phyloP scores from a whole-genome alignment of 2,113 vertebrate genomes.

The Ochotona curzoniae region DNA sequence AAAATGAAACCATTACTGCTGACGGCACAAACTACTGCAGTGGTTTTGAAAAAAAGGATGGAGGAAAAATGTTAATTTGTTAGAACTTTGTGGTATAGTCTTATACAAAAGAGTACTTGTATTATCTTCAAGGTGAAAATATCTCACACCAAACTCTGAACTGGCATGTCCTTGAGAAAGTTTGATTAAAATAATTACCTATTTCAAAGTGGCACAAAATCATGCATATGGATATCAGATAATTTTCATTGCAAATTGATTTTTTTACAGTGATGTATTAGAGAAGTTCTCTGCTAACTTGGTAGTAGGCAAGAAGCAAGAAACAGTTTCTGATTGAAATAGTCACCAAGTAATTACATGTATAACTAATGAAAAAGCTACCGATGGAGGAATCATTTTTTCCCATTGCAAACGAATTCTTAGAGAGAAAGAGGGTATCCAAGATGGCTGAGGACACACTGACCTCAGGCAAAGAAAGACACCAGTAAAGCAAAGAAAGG shows the following conservation, averaged over 20 bases:
- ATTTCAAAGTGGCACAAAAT: conserved; percentile 16
- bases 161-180: not conserved
- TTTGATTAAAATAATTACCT: conserved; percentile 49
- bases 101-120: not conserved
- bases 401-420: not conserved
- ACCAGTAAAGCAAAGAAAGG: no score
- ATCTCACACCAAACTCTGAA: conserved; percentile 11
- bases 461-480: no score
- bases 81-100: not conserved
- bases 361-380: not conserved
- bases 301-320: not conserved
- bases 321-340: not conserved
- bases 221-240: not conserved
- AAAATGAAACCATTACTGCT: no score
- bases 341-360: not conserved
- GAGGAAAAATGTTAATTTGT: conserved; percentile 16
- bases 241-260: not conserved
- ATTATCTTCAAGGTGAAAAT: not conserved
- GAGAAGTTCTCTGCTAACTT: not conserved
- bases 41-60: no score
- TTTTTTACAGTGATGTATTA: not conserved
- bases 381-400: not conserved
- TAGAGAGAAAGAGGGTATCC: not conserved
- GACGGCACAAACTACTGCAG: no score
- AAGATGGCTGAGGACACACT: no score